Percentiles rank a stretch among this genome's conserved stretches.
phyloP scores from a whole-genome alignment of 1,140 invertebrate species.

The Lucilia sericata region DNA sequence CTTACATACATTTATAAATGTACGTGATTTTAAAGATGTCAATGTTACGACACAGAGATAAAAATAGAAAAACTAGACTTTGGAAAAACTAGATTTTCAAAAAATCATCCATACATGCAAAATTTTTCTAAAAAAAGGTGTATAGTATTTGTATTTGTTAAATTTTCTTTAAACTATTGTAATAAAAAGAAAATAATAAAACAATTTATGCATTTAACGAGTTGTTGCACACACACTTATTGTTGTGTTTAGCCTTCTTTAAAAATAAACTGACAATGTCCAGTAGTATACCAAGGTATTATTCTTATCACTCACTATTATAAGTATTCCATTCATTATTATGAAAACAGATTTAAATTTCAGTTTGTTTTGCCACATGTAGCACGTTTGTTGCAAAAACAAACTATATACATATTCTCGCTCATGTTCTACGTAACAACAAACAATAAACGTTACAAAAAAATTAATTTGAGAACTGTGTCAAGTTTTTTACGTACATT shows the following conservation, averaged over 20 bases:
- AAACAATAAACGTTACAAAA: background rate
- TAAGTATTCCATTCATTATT: background rate
- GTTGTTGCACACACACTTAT: too few relatives aligned
- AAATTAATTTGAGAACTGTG: slow-evolving; percentile 8
- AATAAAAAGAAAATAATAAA: too few relatives aligned
- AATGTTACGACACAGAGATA: background rate
- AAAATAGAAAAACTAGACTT: slow-evolving; percentile 1
- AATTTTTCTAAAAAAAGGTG: too few relatives aligned
- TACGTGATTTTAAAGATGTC: background rate
- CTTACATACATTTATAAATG: background rate
- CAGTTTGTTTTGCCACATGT: background rate
- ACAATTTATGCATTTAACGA: background rate
- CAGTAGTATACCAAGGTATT: background rate
- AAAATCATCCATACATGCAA: too few relatives aligned
- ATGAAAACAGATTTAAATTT: slow-evolving; percentile 12
- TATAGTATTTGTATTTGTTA: too few relatives aligned
- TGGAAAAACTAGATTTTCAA: too few relatives aligned
- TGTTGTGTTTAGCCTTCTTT: background rate
- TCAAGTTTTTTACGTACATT: background rate
- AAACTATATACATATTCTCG: background rate
- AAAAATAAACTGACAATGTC: background rate
- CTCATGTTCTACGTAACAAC: background rate
- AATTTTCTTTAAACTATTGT: too few relatives aligned
- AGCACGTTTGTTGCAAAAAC: background rate
- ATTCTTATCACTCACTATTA: too few relatives aligned